Conservation (phyloP, 1,140 invertebrate species). For the Diabrotica undecimpunctata region DNA sequence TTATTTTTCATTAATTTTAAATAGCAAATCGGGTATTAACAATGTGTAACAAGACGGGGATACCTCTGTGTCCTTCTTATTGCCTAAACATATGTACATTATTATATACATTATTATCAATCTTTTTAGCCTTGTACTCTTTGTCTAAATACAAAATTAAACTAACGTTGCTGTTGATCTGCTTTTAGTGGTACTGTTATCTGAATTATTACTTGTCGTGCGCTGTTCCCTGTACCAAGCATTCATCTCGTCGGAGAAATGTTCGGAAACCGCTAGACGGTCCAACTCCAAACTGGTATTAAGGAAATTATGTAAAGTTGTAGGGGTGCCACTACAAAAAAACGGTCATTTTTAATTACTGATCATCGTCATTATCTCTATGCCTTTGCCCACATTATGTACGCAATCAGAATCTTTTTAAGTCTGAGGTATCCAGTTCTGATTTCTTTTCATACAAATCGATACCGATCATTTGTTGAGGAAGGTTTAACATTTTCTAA, state of each 20-base stretch:
- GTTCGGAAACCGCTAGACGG: conserved; percentile 37
- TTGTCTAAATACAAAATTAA: conserved; percentile 21
- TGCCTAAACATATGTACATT: not conserved
- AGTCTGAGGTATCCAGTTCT: too few species aligned
- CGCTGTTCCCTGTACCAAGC: conserved; percentile 44
- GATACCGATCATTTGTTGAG: conserved; percentile 93
- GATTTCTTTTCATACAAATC: conserved; percentile 52
- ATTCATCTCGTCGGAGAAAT: conserved; percentile 44
- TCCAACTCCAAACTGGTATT: conserved; percentile 38
- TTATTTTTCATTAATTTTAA: too few species aligned
- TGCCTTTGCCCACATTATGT: too few species aligned
- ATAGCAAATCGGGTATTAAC: too few species aligned
- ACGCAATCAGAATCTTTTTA: too few species aligned
- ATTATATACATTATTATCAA: not conserved
- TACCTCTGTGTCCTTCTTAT: too few species aligned
- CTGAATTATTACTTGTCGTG: conserved; percentile 33
- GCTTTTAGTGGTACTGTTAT: conserved; percentile 20
- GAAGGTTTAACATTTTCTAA: conserved; percentile 74
- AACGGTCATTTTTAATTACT: not conserved
- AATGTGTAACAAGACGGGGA: too few species aligned
- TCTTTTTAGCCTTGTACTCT: not conserved
- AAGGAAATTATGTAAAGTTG: conserved; percentile 26
- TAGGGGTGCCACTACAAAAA: conserved; percentile 11
- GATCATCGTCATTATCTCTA: not conserved
- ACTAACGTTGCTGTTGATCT: conserved; percentile 44